phyloP scores from a whole-genome alignment of 2,113 vertebrate genomes.

The Oreochromis aureus region DNA sequence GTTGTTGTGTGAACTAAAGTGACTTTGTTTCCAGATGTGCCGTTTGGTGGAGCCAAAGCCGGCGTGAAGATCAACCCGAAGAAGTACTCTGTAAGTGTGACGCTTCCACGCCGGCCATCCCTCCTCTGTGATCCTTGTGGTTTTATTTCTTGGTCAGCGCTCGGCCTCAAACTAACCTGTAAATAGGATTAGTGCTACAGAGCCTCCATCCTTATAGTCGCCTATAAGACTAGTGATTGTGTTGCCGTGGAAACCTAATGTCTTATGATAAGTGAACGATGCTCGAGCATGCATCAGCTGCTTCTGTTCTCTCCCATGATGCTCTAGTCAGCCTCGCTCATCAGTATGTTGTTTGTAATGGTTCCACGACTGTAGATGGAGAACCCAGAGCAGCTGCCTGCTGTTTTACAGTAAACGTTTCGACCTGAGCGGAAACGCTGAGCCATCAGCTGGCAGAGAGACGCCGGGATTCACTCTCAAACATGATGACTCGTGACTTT shows the following conservation, averaged over 20 bases:
- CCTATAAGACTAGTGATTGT: not conserved
- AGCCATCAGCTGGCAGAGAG: slow-evolving; percentile 3
- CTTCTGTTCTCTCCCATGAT: not conserved
- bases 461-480: not conserved
- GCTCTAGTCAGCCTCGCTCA: not conserved
- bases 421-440: not conserved
- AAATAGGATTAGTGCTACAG: not conserved
- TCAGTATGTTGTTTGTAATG: not conserved
- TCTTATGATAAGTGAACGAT: not conserved
- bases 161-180: not conserved
- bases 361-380: not conserved
- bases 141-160: not conserved
- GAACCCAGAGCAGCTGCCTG: not conserved
- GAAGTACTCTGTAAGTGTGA: slow-evolving; percentile 85
- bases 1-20: not conserved
- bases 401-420: not conserved
- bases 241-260: not conserved
- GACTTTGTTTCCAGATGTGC: slow-evolving; percentile 81
- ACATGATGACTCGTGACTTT: not conserved
- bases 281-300: not conserved
- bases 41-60: slow-evolving; percentile 98
- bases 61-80: slow-evolving; percentile 98
- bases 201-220: not conserved
- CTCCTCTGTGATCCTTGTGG: not conserved
- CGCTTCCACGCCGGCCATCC: not conserved